Conservation (phyloP, 1,140 invertebrate species). For the Goniozus legneri region DNA sequence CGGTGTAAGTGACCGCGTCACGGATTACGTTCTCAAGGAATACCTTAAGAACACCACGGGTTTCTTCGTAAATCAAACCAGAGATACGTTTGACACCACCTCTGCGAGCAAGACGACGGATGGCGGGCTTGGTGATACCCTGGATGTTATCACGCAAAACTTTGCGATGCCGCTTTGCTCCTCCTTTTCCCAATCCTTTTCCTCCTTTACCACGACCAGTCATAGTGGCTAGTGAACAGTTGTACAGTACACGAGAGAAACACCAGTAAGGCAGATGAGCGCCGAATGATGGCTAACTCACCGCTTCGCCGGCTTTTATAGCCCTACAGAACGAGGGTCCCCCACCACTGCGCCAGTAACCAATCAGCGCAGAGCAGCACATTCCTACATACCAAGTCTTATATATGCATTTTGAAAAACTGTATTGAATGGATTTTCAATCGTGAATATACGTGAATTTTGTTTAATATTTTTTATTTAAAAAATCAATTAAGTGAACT, state of each 20-base stretch:
- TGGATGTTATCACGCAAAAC: slow-evolving; percentile 30
- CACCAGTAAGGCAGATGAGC: not conserved
- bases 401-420: no score
- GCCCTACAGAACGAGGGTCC: not conserved
- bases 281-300: no score
- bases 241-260: not conserved
- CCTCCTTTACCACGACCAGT: slow-evolving; percentile 22
- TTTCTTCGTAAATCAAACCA: slow-evolving; percentile 26
- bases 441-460: no score
- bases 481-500: no score
- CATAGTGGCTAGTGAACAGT: slow-evolving; percentile 3
- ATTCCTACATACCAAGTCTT: no score
- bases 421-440: no score
- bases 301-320: not conserved
- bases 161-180: slow-evolving; percentile 26
- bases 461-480: no score
- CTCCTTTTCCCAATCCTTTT: slow-evolving; percentile 23
- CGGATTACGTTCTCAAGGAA: slow-evolving; percentile 25
- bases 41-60: slow-evolving; percentile 23
- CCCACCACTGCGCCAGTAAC: no score
- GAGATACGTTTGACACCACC: slow-evolving; percentile 28
- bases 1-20: slow-evolving; percentile 25
- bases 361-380: no score
- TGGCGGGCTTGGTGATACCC: slow-evolving; percentile 26
- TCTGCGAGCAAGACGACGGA: slow-evolving; percentile 22